Percentiles rank a stretch among this genome's conserved stretches.
Conservation (phyloP, 1,140 invertebrate genomes). For the Antheraea pernyi region DNA sequence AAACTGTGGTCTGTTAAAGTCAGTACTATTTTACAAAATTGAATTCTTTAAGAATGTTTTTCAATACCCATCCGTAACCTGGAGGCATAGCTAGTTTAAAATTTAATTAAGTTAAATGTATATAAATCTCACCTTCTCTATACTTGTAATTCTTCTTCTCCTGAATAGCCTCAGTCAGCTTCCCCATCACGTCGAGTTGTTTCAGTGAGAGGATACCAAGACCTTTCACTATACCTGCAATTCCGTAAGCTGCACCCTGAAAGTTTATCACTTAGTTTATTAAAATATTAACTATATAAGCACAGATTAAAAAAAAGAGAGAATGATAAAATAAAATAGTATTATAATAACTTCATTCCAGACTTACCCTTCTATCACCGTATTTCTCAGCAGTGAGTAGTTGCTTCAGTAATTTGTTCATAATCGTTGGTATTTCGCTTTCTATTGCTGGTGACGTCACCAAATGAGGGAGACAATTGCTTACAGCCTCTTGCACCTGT, state of each 20-base stretch:
- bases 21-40: too few species aligned
- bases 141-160: conserved; percentile 97
- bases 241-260: conserved; percentile 91
- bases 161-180: conserved; percentile 95
- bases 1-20: too few species aligned
- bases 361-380: conserved; percentile 90
- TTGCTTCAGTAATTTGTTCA: conserved; percentile 93
- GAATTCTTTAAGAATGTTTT: too few species aligned
- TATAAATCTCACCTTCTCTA: conserved; percentile 86
- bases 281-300: neutral
- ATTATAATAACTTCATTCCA: neutral
- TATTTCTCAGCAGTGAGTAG: conserved; percentile 97
- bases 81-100: too few species aligned
- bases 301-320: neutral
- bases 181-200: conserved; percentile 97
- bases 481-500: conserved; percentile 98
- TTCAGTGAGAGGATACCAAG: conserved; percentile 97
- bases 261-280: neutral
- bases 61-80: too few species aligned
- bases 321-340: neutral
- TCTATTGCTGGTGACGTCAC: conserved; percentile 91
- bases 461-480: conserved; percentile 96
- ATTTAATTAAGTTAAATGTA: neutral
- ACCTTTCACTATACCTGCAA: conserved; percentile 95
- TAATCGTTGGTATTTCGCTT: conserved; percentile 92